Evolutionary conservation across 2,113 vertebrate species (phyloP).

Genomic region (Hyperoodon ampullatus): DNA sequence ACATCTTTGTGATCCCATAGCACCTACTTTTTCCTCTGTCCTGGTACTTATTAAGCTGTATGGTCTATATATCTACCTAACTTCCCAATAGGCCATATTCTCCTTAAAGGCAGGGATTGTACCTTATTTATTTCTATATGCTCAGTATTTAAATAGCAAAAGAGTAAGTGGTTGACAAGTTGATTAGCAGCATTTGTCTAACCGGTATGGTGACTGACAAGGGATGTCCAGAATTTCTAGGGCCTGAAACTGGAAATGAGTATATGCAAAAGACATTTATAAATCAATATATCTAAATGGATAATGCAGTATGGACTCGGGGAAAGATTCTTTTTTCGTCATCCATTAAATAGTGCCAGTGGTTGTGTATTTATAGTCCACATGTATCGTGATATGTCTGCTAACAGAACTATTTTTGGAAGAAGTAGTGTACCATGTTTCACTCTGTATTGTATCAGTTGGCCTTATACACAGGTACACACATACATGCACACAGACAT

Average conservation of each 20-base stretch:
- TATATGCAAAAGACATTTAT: not conserved
- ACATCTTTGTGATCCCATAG: not conserved
- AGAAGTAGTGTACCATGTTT: not conserved
- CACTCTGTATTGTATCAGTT: not conserved
- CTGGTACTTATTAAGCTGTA: not conserved
- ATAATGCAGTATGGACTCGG: not conserved
- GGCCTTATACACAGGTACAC: not conserved
- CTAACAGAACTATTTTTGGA: not conserved
- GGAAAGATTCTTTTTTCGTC: conserved; percentile 1
- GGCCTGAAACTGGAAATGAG: not conserved
- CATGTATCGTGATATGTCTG: not conserved
- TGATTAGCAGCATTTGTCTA: not conserved
- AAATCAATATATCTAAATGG: not conserved
- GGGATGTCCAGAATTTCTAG: conserved; percentile 2
- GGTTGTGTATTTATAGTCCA: not conserved
- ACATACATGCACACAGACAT: not conserved
- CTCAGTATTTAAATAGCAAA: not conserved
- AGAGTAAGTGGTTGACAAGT: not conserved
- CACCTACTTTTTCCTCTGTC: not conserved
- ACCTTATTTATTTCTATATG: not conserved
- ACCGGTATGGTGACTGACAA: not conserved
- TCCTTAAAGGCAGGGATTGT: not conserved
- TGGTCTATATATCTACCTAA: not conserved
- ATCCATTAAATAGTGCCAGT: not conserved
- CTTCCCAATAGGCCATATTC: not conserved